Conservation (phyloP, 1,140 invertebrate species). For the Drosophila mojavensis region DNA sequence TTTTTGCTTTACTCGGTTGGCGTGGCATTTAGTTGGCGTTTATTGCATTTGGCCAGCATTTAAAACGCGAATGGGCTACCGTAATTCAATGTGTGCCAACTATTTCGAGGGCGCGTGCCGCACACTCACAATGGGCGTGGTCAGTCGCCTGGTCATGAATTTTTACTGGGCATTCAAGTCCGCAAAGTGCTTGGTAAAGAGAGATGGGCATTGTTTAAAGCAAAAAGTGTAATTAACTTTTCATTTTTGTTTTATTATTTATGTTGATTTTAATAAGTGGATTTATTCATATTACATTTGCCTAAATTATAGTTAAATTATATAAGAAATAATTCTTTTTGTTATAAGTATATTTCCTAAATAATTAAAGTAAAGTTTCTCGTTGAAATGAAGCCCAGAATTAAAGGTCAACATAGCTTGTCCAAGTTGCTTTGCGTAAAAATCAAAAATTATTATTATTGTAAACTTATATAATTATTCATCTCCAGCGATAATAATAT, state of each 20-base stretch:
- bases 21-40: slow-evolving; percentile 65
- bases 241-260: neutral
- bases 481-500: too few relatives aligned
- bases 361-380: too few relatives aligned
- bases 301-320: too few relatives aligned
- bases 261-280: too few relatives aligned
- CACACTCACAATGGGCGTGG: slow-evolving; percentile 40
- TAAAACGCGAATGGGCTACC: slow-evolving; percentile 49
- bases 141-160: slow-evolving; percentile 33
- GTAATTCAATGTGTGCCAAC: slow-evolving; percentile 67
- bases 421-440: too few relatives aligned
- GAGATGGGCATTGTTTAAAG: neutral
- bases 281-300: too few relatives aligned
- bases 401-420: too few relatives aligned
- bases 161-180: neutral
- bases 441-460: too few relatives aligned
- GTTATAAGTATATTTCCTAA: too few relatives aligned
- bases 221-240: neutral
- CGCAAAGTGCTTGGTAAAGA: neutral
- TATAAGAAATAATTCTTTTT: too few relatives aligned
- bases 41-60: slow-evolving; percentile 68
- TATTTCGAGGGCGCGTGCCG: slow-evolving; percentile 51
- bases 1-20: slow-evolving; percentile 19
- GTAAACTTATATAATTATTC: too few relatives aligned
- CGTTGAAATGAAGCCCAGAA: too few relatives aligned